phyloP scores from a whole-genome alignment of 2,888 invertebrate species.

The Harpalus rubripes region DNA sequence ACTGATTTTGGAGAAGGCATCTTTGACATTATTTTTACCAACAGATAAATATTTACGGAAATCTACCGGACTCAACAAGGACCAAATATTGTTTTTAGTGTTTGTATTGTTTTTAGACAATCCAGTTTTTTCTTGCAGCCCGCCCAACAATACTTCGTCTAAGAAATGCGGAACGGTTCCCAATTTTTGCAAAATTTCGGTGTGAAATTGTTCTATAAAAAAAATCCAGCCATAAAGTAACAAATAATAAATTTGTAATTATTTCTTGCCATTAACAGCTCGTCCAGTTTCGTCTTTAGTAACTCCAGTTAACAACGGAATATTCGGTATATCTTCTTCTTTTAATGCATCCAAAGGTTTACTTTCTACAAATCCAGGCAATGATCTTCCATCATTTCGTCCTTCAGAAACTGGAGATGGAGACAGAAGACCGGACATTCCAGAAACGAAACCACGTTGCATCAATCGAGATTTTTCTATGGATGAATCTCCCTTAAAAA shows the following conservation, averaged over 20 bases:
- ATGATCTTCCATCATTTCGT: slow-evolving; percentile 82
- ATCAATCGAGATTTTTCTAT: slow-evolving; percentile 81
- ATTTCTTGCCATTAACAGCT: slow-evolving; percentile 79
- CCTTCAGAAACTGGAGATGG: slow-evolving; percentile 86
- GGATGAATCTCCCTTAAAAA: slow-evolving; percentile 80
- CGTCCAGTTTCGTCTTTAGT: slow-evolving; percentile 86
- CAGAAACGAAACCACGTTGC: slow-evolving; percentile 82
- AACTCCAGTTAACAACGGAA: slow-evolving; percentile 87
- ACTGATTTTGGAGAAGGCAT: slow-evolving; percentile 80
- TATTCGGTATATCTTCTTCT: slow-evolving; percentile 79
- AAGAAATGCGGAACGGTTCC: slow-evolving; percentile 76
- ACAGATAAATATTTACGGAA: slow-evolving; percentile 75
- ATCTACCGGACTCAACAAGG: slow-evolving; percentile 71
- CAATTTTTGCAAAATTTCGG: slow-evolving; percentile 76
- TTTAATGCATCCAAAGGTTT: slow-evolving; percentile 82
- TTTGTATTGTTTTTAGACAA: slow-evolving; percentile 69
- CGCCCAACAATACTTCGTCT: slow-evolving; percentile 75
- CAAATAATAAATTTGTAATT: slow-evolving; percentile 59
- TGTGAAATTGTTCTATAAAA: slow-evolving; percentile 73
- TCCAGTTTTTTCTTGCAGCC: slow-evolving; percentile 75
- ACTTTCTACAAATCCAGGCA: slow-evolving; percentile 84
- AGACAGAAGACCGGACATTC: slow-evolving; percentile 82
- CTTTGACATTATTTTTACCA: slow-evolving; percentile 73
- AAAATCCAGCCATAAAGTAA: slow-evolving; percentile 52
- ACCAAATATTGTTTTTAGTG: slow-evolving; percentile 65